These are phyloP conservation scores for Colinus virginianus DNA, from an alignment of 2,113 vertebrate genomes.

Conservation along the genomic window DNA sequence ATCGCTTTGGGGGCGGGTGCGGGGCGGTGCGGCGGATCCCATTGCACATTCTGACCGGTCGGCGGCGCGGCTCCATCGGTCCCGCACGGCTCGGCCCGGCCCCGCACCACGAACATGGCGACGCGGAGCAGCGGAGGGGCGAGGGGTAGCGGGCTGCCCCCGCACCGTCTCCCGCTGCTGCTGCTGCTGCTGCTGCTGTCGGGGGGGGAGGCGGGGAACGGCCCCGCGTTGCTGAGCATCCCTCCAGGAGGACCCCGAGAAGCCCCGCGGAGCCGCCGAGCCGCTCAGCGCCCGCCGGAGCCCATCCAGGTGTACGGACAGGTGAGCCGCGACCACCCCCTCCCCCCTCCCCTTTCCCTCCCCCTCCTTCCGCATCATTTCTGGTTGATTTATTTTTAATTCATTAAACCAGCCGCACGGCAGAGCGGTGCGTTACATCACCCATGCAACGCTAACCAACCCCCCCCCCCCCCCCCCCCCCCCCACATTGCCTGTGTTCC, in stretches of 20 bases:
- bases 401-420: not conserved
- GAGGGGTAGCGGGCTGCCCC: constrained; percentile 36
- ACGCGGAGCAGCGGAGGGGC: constrained; percentile 68
- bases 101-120: constrained; percentile 75
- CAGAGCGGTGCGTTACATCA: not conserved
- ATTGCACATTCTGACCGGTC: constrained; percentile 80
- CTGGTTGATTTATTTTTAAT: no score
- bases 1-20: not conserved
- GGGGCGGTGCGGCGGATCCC: not conserved
- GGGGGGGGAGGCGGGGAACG: not conserved
- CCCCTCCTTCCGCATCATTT: no score
- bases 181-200: not conserved
- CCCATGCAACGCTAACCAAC: not conserved
- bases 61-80: constrained; percentile 63
- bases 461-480: no score
- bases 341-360: no score
- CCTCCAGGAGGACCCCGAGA: not conserved
- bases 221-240: constrained; percentile 41
- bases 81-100: not conserved
- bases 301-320: constrained; percentile 82
- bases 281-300: constrained; percentile 57
- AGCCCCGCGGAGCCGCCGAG: constrained; percentile 33
- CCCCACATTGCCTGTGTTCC: no score
- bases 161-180: not conserved
- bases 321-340: constrained; percentile 56